Conservation (phyloP, 2,888 invertebrate species). For the Drosophila flavopinicola region DNA sequence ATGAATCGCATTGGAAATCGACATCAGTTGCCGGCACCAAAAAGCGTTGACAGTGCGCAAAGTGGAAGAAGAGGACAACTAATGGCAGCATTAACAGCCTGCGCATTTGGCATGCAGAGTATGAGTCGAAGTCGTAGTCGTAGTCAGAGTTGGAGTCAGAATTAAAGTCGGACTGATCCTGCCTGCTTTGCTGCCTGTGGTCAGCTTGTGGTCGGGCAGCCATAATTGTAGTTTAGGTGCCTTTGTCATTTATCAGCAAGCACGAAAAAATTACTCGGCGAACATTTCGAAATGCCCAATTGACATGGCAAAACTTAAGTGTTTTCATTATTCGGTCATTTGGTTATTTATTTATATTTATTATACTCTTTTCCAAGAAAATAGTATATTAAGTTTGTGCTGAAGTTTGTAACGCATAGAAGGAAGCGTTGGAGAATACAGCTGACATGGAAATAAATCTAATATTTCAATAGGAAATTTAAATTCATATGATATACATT, state of each 20-base stretch:
- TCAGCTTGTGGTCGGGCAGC: conserved; percentile 47
- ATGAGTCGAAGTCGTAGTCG: neutral
- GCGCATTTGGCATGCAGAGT: conserved; percentile 71
- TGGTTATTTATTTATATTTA: conserved; percentile 12
- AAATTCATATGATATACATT: too few relatives aligned
- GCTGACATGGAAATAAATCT: too few relatives aligned
- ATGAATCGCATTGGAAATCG: conserved; percentile 75
- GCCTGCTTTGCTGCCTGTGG: conserved; percentile 21
- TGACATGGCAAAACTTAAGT: conserved; percentile 33
- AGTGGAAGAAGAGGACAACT: conserved; percentile 19
- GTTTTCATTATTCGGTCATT: conserved; percentile 34
- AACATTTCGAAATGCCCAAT: conserved; percentile 50
- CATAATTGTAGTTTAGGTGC: conserved; percentile 59
- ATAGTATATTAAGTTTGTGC: too few relatives aligned
- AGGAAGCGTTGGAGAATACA: too few relatives aligned
- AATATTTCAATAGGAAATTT: too few relatives aligned
- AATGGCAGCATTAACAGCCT: conserved; percentile 66
- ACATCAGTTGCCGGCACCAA: conserved; percentile 38
- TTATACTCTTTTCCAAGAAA: conserved; percentile 4
- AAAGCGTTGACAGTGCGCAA: conserved; percentile 44
- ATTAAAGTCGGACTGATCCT: too few relatives aligned
- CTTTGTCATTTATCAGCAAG: conserved; percentile 55
- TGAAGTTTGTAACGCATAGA: too few relatives aligned
- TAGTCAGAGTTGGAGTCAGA: neutral
- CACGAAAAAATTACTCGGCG: conserved; percentile 30